phyloP scores from a whole-genome alignment of 2,797 vertebrate species.

The Trachurus trachurus region DNA sequence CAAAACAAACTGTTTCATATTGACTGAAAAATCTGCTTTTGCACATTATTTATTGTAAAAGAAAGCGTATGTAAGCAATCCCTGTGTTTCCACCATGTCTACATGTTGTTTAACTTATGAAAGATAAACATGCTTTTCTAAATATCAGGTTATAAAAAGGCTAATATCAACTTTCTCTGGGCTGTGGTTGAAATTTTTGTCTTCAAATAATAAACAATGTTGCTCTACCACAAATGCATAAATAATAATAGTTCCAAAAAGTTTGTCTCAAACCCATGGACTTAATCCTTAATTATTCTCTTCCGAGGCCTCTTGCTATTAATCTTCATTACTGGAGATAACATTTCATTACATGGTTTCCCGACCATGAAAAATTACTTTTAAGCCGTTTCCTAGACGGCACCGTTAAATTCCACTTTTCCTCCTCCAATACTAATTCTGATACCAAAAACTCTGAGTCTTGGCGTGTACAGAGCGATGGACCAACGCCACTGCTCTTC shows the following conservation, averaged over 20 bases:
- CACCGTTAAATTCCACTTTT: neutral
- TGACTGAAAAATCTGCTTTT: neutral
- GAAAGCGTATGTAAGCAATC: neutral
- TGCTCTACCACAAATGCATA: neutral
- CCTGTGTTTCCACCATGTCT: neutral
- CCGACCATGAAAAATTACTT: slow-evolving; percentile 16
- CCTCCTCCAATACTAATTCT: neutral
- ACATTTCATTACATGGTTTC: slow-evolving; percentile 30
- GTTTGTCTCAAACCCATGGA: neutral
- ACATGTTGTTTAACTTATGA: neutral
- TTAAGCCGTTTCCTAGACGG: slow-evolving; percentile 8
- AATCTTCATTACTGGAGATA: slow-evolving; percentile 39
- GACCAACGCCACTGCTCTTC: neutral
- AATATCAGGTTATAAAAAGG: neutral
- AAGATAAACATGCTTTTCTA: neutral
- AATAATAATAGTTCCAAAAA: neutral
- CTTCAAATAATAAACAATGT: neutral
- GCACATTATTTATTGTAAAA: too few species aligned
- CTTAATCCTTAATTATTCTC: neutral
- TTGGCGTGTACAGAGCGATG: neutral
- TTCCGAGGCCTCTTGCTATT: slow-evolving; percentile 3
- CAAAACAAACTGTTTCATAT: neutral
- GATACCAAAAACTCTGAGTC: neutral
- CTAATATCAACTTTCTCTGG: neutral
- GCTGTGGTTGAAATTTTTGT: neutral